phyloP scores from a whole-genome alignment of 2,888 invertebrate species.

The Alentia gelatinosa region DNA sequence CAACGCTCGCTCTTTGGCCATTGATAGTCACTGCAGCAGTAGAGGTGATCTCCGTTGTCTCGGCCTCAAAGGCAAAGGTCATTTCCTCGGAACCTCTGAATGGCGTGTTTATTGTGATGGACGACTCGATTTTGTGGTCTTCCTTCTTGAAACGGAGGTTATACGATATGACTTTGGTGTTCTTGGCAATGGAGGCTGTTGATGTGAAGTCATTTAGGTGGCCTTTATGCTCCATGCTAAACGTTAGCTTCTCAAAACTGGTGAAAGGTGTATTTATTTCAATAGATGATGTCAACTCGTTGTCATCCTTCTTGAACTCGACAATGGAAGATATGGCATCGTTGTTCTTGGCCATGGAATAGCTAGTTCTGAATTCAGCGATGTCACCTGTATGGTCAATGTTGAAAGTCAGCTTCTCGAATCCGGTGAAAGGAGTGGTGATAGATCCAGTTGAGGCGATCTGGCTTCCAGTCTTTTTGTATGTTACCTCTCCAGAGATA shows the following conservation, averaged over 20 bases:
- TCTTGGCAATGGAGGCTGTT: background rate
- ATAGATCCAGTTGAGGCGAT: background rate
- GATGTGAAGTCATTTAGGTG: background rate
- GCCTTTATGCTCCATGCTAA: background rate
- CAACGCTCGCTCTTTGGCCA: background rate
- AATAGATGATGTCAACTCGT: background rate
- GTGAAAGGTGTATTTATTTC: background rate
- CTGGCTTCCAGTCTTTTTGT: constrained; percentile 36
- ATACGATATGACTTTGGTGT: background rate
- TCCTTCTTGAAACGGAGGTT: background rate
- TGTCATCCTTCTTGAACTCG: background rate
- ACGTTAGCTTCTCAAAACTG: background rate
- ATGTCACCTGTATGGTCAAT: constrained; percentile 57
- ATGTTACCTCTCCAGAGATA: background rate
- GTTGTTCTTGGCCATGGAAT: background rate
- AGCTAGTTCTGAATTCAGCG: background rate
- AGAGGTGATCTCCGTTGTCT: constrained; percentile 33
- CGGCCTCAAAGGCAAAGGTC: constrained; percentile 4
- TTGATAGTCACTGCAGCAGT: constrained; percentile 43
- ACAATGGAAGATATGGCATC: background rate
- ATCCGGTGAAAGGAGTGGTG: constrained; percentile 42
- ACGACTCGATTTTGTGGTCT: background rate
- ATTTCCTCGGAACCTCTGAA: background rate
- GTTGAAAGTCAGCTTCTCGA: constrained; percentile 27
- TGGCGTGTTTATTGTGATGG: background rate